Evolutionary conservation across 1,140 invertebrate species (phyloP), one percentile per base, ranked within the genome.

Genomic region (Polyergus mexicanus): DNA sequence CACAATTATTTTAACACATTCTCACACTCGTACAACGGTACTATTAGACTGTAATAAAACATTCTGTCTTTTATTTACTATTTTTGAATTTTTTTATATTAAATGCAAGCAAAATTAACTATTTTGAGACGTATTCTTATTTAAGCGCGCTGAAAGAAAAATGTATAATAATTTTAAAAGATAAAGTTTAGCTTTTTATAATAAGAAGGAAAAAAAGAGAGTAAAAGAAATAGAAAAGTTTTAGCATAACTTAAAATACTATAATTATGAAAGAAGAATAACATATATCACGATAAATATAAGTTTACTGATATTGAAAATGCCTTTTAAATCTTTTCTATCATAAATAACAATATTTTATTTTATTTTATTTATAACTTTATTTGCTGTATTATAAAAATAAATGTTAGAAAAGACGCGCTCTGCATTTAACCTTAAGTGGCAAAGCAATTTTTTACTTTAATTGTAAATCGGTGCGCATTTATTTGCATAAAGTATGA

Each of bases 401-500:
- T 77, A 32, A 0, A 78, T n/a, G 10, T 62, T 62, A 28, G 1
- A 19, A 3, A 51, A 51, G 47, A 51, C 0, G 11, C 19, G 13
- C 3, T 47, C 44, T 8, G 4, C 19, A n/a, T 28, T 68, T 2
- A 41, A 10, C 13, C 32, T 58, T 56, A 69, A 69, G 22, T 35
- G 16, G 16, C 16, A 10, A 35, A 47, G 19, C 16, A 44, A 44
- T 68, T 56, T 69, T 69, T n/a, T 47, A 25, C 22, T 80, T 80
- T 69, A 69, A 69, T 69, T 47, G 35, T 69, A 35, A 56, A 41
- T 56, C n/a, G 44, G 63, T 25, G 41, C 22, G 19, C 22, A 54
- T 72, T 6, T 54, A 83, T 72, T 72, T 60, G 28, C 54, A 71
- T 69, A 7, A 35, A 19, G 11, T 60, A 72, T 72, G 38, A 60